phyloP scores from a whole-genome alignment of 35 echinoderm and acorn worm species.

The Heliocidaris erythrogramma region DNA sequence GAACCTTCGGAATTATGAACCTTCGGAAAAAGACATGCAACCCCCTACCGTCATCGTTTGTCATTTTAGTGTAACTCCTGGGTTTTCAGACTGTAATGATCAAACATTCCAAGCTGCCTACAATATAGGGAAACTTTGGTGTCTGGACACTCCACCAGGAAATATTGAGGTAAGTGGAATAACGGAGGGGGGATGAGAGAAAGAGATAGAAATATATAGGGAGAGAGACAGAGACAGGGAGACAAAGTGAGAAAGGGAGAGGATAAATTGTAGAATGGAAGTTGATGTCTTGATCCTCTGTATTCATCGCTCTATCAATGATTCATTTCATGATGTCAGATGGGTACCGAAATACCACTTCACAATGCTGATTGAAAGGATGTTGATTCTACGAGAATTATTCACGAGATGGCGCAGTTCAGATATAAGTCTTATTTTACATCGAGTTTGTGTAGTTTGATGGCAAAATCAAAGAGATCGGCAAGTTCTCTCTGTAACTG shows the following conservation, averaged over 20 bases:
- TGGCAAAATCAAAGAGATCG: neutral
- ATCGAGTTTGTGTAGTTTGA: neutral
- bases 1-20: too few species aligned
- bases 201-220: neutral
- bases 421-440: neutral
- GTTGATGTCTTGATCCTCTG: too few species aligned
- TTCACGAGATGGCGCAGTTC: neutral
- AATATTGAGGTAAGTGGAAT: conserved; percentile 24
- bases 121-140: neutral
- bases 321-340: too few species aligned
- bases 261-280: neutral
- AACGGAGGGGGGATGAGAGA: neutral
- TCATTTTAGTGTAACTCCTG: neutral
- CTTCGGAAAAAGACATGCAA: too few species aligned
- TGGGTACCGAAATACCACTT: neutral
- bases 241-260: neutral
- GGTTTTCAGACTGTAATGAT: neutral
- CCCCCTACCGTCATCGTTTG: neutral
- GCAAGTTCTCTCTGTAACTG: neutral
- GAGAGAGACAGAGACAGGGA: too few species aligned
- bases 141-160: neutral
- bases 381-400: too few species aligned
- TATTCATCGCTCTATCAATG: too few species aligned
- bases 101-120: neutral
- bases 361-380: neutral